Percentiles rank a stretch among this genome's conserved stretches.
Evolutionary conservation across 2,888 invertebrate genomes (phyloP).

Genomic region (Tenthredo livida): DNA sequence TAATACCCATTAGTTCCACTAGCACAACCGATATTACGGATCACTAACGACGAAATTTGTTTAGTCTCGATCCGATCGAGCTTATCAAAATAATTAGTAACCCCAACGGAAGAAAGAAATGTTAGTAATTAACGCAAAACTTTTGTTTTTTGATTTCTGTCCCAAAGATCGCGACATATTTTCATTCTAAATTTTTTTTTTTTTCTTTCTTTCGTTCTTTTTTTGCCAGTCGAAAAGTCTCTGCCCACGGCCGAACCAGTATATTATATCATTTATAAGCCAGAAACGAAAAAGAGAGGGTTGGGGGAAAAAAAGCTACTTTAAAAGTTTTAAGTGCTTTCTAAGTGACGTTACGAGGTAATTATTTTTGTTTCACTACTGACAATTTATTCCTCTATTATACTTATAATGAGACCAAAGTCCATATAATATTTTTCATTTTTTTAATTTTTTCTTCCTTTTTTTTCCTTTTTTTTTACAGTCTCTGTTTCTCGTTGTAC

Average conservation of each 20-base stretch:
- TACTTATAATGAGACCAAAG: conserved; percentile 22
- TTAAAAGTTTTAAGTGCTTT: conserved; percentile 73
- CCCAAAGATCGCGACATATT: too few relatives aligned
- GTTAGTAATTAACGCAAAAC: too few relatives aligned
- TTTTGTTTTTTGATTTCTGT: too few relatives aligned
- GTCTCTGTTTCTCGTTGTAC: neutral
- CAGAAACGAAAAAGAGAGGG: neutral
- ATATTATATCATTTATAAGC: conserved; percentile 67
- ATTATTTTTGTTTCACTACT: conserved; percentile 70
- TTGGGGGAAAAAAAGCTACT: conserved; percentile 65
- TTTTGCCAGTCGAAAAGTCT: neutral
- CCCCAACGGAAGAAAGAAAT: neutral
- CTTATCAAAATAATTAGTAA: too few relatives aligned
- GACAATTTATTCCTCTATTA: conserved; percentile 59
- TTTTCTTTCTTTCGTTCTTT: too few relatives aligned
- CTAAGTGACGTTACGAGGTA: conserved; percentile 71
- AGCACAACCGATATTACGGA: neutral
- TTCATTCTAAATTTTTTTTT: neutral
- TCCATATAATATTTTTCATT: neutral
- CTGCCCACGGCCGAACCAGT: conserved; percentile 58
- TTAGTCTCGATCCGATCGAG: too few relatives aligned
- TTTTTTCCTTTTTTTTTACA: neutral
- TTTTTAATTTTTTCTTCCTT: neutral
- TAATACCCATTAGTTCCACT: neutral
- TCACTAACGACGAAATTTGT: neutral